Conservation (phyloP, 2,888 invertebrate species). For the Dilophus febrilis region DNA sequence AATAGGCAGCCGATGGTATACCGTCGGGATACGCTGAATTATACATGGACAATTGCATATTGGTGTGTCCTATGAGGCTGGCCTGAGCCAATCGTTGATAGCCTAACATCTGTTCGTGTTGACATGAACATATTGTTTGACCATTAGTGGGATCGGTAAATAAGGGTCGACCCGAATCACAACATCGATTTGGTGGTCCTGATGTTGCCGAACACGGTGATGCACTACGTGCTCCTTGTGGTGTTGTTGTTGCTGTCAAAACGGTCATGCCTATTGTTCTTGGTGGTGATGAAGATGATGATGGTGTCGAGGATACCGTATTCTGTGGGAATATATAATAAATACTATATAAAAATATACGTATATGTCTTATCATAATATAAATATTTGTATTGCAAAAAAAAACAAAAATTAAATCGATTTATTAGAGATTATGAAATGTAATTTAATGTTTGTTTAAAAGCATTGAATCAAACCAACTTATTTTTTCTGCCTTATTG, state of each 20-base stretch:
- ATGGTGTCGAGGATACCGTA: slow-evolving; percentile 51
- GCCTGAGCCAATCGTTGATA: slow-evolving; percentile 58
- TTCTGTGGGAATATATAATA: too few relatives aligned
- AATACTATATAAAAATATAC: too few relatives aligned
- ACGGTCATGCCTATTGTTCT: slow-evolving; percentile 35
- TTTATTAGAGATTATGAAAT: too few relatives aligned
- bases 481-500: too few relatives aligned
- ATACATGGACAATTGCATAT: slow-evolving; percentile 66
- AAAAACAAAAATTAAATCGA: too few relatives aligned
- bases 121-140: slow-evolving; percentile 78
- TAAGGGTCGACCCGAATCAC: slow-evolving; percentile 81
- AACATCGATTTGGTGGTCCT: slow-evolving; percentile 45
- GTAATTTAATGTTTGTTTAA: too few relatives aligned
- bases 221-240: slow-evolving; percentile 36
- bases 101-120: slow-evolving; percentile 31
- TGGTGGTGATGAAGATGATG: slow-evolving; percentile 52
- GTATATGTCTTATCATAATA: too few relatives aligned
- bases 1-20: slow-evolving; percentile 59
- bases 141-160: slow-evolving; percentile 81
- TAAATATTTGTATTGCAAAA: too few relatives aligned
- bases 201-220: slow-evolving; percentile 35
- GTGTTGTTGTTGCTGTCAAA: slow-evolving; percentile 32
- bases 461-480: too few relatives aligned
- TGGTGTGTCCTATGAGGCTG: slow-evolving; percentile 34
- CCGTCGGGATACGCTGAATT: slow-evolving; percentile 62